These are phyloP conservation scores for Nomada ruficornis DNA, from an alignment of 2,888 invertebrate species.

Conservation along the genomic window DNA sequence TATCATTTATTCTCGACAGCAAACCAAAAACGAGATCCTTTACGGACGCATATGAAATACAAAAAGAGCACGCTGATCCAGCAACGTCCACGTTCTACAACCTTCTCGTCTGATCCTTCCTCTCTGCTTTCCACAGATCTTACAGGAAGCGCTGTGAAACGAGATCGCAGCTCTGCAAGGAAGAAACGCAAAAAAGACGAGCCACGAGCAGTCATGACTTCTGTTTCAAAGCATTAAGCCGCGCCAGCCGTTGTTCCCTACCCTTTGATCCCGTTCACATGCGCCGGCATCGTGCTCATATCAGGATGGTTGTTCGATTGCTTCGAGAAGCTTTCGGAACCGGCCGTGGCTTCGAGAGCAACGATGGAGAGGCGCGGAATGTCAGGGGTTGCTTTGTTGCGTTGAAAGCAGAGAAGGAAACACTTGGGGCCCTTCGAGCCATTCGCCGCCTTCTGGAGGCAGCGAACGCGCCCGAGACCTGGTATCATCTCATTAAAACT, in stretches of 20 bases:
- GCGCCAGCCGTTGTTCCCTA: conserved; percentile 22
- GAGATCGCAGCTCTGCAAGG: neutral
- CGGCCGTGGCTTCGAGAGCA: conserved; percentile 6
- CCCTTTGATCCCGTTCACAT: conserved; percentile 20
- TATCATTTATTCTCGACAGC: no score
- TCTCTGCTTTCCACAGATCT: neutral
- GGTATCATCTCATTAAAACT: conserved; percentile 69
- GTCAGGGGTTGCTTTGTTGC: conserved; percentile 37
- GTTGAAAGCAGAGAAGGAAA: conserved; percentile 63
- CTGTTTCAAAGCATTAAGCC: conserved; percentile 32
- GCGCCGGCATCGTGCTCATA: neutral
- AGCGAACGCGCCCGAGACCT: conserved; percentile 33
- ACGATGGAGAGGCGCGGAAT: neutral
- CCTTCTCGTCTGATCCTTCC: conserved; percentile 1
- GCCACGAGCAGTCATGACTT: neutral
- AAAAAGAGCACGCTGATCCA: conserved; percentile 1
- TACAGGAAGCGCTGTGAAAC: neutral
- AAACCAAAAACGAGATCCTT: neutral
- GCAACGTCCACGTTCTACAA: neutral
- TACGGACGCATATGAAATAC: neutral
- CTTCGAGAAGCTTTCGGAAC: conserved; percentile 25
- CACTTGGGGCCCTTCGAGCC: conserved; percentile 50
- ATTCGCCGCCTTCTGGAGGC: conserved; percentile 41
- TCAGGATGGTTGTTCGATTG: conserved; percentile 19
- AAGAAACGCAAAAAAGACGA: conserved; percentile 2